Conservation (phyloP, 2,113 vertebrate species). For the Nesoenas mayeri region DNA sequence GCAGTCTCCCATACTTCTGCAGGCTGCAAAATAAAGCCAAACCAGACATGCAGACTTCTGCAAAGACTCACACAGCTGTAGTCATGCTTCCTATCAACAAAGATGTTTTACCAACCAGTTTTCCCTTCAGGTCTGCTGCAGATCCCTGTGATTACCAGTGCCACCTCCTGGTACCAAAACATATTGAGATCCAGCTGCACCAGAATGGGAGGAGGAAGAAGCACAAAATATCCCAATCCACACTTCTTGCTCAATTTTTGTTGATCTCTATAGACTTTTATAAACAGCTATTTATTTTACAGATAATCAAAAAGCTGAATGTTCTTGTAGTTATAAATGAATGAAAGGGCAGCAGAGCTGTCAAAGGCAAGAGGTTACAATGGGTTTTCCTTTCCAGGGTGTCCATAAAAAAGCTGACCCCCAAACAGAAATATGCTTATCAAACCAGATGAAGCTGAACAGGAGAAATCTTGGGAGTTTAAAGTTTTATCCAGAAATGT, state of each 20-base stretch:
- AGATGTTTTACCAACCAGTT: background rate
- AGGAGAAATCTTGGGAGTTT: background rate
- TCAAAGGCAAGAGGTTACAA: background rate
- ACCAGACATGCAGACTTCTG: background rate
- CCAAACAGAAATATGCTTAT: background rate
- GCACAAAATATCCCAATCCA: background rate
- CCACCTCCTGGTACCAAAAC: conserved; percentile 21
- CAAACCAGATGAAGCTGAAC: background rate
- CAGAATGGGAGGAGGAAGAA: background rate
- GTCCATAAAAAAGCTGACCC: background rate
- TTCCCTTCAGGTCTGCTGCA: background rate
- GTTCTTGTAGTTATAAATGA: background rate
- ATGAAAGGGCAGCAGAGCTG: background rate
- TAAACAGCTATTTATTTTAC: background rate
- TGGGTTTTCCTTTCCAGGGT: background rate
- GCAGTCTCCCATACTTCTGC: background rate
- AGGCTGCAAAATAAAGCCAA: background rate
- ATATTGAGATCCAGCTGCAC: background rate
- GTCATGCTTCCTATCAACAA: background rate
- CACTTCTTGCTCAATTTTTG: background rate
- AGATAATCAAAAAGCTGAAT: background rate
- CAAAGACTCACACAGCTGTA: background rate
- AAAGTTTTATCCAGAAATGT: background rate
- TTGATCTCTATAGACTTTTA: background rate
- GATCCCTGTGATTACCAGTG: background rate